phyloP scores from a whole-genome alignment of 2,888 invertebrate species.

The Acrobasis consociella region DNA sequence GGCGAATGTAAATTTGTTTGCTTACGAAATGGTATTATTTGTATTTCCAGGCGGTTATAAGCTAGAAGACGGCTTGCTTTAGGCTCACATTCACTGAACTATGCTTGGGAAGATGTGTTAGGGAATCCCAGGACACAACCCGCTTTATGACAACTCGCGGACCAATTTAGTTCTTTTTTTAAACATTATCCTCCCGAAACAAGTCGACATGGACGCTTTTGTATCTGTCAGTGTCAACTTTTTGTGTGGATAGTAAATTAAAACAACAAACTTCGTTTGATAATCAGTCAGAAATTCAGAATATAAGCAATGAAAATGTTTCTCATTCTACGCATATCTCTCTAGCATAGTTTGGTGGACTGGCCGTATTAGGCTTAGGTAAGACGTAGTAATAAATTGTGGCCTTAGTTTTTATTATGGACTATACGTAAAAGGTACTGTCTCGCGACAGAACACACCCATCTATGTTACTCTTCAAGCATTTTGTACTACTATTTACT shows the following conservation, averaged over 20 bases:
- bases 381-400: constrained; percentile 75
- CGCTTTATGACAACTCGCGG: no score
- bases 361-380: constrained; percentile 43
- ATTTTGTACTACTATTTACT: constrained; percentile 72
- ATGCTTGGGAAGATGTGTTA: background rate
- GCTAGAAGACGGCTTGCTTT: constrained; percentile 58
- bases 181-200: no score
- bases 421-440: constrained; percentile 53
- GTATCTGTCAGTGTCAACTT: no score
- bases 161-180: no score
- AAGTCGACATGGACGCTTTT: no score
- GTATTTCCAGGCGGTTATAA: constrained; percentile 40
- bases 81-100: constrained; percentile 14
- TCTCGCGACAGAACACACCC: constrained; percentile 27
- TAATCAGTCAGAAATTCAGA: background rate
- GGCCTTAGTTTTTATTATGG: constrained; percentile 71
- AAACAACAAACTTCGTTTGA: no score
- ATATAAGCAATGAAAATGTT: background rate
- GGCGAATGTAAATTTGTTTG: constrained; percentile 50
- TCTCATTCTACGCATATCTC: background rate
- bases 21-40: constrained; percentile 41
- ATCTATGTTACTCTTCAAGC: constrained; percentile 59
- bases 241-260: no score
- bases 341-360: background rate
- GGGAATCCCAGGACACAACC: no score